Percentiles rank a stretch among this genome's conserved stretches.
Evolutionary conservation across 2,113 vertebrate species (phyloP).

Genomic region (Eulacestoma nigropectus): DNA sequence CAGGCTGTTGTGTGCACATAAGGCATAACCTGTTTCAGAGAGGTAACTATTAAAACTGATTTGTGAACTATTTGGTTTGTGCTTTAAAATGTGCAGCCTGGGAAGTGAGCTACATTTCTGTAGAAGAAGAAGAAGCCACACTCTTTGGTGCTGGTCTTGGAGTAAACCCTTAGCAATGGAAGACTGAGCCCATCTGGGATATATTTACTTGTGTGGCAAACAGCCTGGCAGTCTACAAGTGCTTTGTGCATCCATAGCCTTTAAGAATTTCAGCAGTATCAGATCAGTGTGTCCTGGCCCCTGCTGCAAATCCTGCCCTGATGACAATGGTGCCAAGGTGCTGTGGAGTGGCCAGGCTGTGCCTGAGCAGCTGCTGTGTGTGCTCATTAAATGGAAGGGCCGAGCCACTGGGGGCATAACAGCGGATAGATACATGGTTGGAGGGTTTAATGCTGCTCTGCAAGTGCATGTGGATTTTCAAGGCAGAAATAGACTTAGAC

Average conservation of each 20-base stretch:
- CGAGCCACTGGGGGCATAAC: accelerated
- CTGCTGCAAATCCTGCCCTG: background rate
- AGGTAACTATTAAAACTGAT: background rate
- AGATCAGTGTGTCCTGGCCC: background rate
- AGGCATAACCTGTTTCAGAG: background rate
- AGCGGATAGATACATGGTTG: too few relatives aligned
- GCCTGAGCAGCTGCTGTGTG: background rate
- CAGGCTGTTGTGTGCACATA: background rate
- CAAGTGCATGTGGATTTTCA: background rate
- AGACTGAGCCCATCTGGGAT: background rate
- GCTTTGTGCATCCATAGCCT: background rate
- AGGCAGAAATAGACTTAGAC: background rate
- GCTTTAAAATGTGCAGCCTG: background rate
- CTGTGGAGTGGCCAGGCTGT: background rate
- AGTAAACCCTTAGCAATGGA: background rate
- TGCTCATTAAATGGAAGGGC: background rate
- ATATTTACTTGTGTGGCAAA: background rate
- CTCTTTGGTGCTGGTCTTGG: background rate
- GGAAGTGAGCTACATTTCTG: background rate
- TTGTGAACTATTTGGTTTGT: background rate
- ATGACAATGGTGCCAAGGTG: background rate
- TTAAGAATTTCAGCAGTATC: background rate
- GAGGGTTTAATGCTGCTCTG: background rate
- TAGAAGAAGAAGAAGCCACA: background rate
- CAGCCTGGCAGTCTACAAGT: background rate